These are phyloP conservation scores for Anticlea derivata DNA, from an alignment of 2,888 invertebrate genomes.

Conservation along the genomic window DNA sequence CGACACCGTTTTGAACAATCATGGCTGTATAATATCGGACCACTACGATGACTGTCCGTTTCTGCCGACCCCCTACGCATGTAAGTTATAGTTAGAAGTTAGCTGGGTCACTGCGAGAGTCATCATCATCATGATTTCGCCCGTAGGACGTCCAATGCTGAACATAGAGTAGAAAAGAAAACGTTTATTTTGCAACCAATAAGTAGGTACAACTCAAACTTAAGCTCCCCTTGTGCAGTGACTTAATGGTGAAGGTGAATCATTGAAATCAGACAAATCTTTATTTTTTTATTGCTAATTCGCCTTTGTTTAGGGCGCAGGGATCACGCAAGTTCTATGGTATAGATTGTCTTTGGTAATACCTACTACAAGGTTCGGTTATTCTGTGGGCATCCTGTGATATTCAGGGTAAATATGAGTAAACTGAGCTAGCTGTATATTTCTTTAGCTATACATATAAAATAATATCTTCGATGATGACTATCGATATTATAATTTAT, in stretches of 20 bases:
- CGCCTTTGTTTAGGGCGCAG: no score
- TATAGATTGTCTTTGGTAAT: no score
- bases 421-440: slow-evolving; percentile 8
- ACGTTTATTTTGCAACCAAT: not conserved
- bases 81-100: not conserved
- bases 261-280: no score
- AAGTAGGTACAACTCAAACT: no score
- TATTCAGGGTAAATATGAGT: not conserved
- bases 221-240: no score
- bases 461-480: slow-evolving; percentile 48
- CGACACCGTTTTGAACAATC: slow-evolving; percentile 40
- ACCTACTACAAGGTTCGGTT: no score
- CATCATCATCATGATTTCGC: no score
- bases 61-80: slow-evolving; percentile 9
- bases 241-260: no score
- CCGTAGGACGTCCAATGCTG: no score
- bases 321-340: no score
- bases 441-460: slow-evolving; percentile 12
- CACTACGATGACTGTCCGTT: slow-evolving; percentile 21
- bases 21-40: slow-evolving; percentile 19
- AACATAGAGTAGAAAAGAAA: not conserved
- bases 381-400: no score
- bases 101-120: slow-evolving; percentile 11
- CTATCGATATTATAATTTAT: slow-evolving; percentile 64
- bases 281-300: no score